Evolutionary conservation across 2,797 vertebrate species (phyloP).

Genomic region (Dipus sagitta): DNA sequence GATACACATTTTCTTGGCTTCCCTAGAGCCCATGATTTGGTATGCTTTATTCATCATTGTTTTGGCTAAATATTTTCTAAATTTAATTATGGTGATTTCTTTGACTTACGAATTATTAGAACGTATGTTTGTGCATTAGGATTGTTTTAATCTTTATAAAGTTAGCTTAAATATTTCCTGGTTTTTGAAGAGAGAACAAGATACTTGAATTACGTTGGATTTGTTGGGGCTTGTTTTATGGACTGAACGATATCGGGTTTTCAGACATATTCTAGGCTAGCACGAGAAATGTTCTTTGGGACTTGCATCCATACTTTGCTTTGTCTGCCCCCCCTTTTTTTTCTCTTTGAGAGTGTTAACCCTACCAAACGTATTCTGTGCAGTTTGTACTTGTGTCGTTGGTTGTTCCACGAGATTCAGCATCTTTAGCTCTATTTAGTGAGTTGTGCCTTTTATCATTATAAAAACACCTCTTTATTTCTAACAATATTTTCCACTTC

Average conservation of each 20-base stretch:
- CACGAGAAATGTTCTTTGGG: slow-evolving; percentile 27
- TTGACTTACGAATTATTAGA: slow-evolving; percentile 19
- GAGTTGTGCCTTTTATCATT: not conserved
- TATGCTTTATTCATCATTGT: slow-evolving; percentile 12
- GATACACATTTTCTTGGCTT: slow-evolving; percentile 4
- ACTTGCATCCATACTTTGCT: not conserved
- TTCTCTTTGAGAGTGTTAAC: not conserved
- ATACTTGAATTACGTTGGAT: not conserved
- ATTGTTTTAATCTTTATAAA: slow-evolving; percentile 31
- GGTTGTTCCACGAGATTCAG: not conserved
- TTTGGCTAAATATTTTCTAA: slow-evolving; percentile 51
- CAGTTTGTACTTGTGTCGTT: slow-evolving; percentile 2
- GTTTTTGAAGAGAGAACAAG: slow-evolving; percentile 27
- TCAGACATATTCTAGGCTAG: not conserved
- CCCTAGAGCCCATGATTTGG: not conserved
- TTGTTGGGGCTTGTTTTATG: not conserved
- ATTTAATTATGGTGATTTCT: slow-evolving; percentile 13
- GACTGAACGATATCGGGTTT: not conserved
- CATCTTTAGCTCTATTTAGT: not conserved
- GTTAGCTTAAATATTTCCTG: slow-evolving; percentile 32
- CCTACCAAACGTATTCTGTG: not conserved
- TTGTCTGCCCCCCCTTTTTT: not conserved
- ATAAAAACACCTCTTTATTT: slow-evolving; percentile 9
- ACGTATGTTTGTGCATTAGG: not conserved
- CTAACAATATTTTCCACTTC: not conserved